Evolutionary conservation across 2,888 invertebrate genomes (phyloP), one percentile per base, ranked within the genome.

Genomic region (Luperina testacea): DNA sequence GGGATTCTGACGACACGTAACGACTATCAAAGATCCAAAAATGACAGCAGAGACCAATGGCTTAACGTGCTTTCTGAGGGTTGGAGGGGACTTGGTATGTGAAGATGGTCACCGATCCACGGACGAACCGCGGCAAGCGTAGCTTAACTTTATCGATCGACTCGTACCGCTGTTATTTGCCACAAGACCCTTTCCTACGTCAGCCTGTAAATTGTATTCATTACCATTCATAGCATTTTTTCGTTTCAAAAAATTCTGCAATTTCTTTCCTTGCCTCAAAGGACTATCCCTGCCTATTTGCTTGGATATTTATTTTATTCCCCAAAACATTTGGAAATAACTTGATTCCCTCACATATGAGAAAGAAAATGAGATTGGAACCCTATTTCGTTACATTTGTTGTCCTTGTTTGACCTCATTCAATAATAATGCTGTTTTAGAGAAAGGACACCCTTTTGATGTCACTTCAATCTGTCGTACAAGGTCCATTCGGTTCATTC

Each of bases 291-390:
- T 45, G 45, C 45, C 45, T 45, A 78, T 87, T 85, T 82, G 70
- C 68, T 74, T 64, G 67, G 38, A 88, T 82, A 85, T 87, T 83
- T 88, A 81, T 83, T 83, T 85, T 80, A 78, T 88, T 59, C 80
- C 78, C 81, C 38, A 77, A 84, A 88, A 83, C 81, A 82, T 87
- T 84, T 81, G 68, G 75, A 72, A 75, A 85, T 84, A 85, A 87
- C 76, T 81, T 82, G 80, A 87, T 82, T 83, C 83, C 78, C 80
- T 78, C 83, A 77, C 81, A 83, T 82, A 84, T 72, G 84, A 87
- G 84, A 82, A 80, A 85, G 90, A 90, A 91, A 91, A 88, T 81
- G 81, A 85, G 85, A 87, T 82, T 87, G 89, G 83, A 87, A 87
- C 89, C 87, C 86, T 86, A 88, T 92, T 91, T 89, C 84, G 72